Conservation (phyloP, 1,140 invertebrate genomes). For the Euborellia annulipes region DNA sequence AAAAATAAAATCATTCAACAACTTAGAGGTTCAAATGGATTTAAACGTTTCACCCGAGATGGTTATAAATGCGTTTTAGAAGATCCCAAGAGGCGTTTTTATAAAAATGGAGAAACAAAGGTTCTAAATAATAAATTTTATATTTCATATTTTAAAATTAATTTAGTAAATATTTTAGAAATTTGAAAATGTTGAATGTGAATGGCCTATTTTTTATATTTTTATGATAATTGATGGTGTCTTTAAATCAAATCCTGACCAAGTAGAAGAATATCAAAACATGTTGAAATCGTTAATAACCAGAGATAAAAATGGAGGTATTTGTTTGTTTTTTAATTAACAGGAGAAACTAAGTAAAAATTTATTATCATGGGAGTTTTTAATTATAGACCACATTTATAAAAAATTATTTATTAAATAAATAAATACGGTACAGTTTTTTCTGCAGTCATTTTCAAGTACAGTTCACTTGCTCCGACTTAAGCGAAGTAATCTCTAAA, state of each 20-base stretch:
- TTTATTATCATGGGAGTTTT: too few species aligned
- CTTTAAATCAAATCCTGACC: constrained; percentile 73
- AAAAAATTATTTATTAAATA: too few species aligned
- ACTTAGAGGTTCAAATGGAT: constrained; percentile 80
- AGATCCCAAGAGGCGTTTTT: constrained; percentile 56
- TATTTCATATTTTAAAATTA: not conserved
- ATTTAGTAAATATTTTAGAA: constrained; percentile 36
- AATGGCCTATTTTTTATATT: constrained; percentile 94
- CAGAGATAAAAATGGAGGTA: constrained; percentile 64
- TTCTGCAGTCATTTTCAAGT: too few species aligned
- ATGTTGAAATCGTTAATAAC: constrained; percentile 60
- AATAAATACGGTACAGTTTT: too few species aligned
- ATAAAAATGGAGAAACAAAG: constrained; percentile 51
- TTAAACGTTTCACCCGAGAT: constrained; percentile 90
- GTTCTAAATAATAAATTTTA: constrained; percentile 23
- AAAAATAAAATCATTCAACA: constrained; percentile 74
- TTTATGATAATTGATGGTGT: constrained; percentile 94
- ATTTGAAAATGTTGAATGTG: constrained; percentile 92
- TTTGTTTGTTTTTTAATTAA: constrained; percentile 9
- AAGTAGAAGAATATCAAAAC: constrained; percentile 82
- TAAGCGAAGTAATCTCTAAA: too few species aligned
- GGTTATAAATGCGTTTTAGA: constrained; percentile 85
- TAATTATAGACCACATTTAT: too few species aligned
- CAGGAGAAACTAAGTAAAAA: too few species aligned
- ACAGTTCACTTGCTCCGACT: too few species aligned